phyloP scores from a whole-genome alignment of 2,888 invertebrate genomes.

The Helleia helle region DNA sequence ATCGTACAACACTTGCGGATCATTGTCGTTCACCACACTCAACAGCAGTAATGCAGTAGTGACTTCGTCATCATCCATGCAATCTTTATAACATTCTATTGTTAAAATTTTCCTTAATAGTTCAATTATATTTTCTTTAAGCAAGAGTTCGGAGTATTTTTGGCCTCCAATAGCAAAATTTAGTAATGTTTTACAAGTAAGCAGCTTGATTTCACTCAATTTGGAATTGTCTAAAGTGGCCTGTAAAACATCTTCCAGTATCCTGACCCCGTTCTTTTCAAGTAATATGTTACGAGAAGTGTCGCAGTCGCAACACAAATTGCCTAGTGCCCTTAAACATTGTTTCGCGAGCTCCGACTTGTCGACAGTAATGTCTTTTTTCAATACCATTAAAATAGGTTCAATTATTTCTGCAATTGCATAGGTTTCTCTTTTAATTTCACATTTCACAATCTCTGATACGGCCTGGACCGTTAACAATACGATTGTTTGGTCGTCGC shows the following conservation, averaged over 20 bases:
- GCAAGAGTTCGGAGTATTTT: conserved; percentile 75
- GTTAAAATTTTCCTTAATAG: conserved; percentile 67
- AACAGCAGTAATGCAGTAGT: conserved; percentile 73
- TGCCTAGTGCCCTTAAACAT: conserved; percentile 87
- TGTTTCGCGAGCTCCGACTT: conserved; percentile 78
- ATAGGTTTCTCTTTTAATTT: conserved; percentile 81
- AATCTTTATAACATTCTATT: conserved; percentile 56
- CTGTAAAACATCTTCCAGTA: conserved; percentile 52
- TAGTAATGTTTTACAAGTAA: conserved; percentile 81
- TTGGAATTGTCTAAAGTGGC: conserved; percentile 31
- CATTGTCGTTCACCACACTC: conserved; percentile 76
- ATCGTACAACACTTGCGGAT: conserved; percentile 73
- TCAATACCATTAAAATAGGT: conserved; percentile 71
- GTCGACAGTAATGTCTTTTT: conserved; percentile 40
- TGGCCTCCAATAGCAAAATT: conserved; percentile 86
- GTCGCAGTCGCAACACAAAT: conserved; percentile 92
- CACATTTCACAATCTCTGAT: conserved; percentile 87
- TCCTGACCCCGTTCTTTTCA: conserved; percentile 59
- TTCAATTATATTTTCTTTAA: conserved; percentile 69
- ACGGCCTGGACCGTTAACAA: conserved; percentile 79
- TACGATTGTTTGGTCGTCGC: conserved; percentile 64
- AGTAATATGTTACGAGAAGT: conserved; percentile 72
- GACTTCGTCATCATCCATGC: conserved; percentile 71
- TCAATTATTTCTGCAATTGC: conserved; percentile 75
- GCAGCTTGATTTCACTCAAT: conserved; percentile 74